A percentile compares a stretch with the other conserved stretches of the same genome.
Conservation (phyloP, 2,113 vertebrate genomes). For the Anser cygnoides region DNA sequence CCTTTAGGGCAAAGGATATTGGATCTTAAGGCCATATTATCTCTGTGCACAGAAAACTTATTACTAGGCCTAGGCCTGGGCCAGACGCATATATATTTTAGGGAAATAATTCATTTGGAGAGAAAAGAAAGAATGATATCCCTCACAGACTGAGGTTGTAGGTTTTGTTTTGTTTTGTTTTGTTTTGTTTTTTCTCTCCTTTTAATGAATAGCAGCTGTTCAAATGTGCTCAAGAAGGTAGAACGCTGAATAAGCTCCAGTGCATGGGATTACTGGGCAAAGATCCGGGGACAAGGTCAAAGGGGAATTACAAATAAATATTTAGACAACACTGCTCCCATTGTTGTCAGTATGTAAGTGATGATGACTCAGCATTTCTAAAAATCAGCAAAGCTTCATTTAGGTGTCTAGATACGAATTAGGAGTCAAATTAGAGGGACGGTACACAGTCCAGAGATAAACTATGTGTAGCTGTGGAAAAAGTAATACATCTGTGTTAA, state of each 20-base stretch:
- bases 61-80: slow-evolving; percentile 2
- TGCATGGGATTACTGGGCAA: slow-evolving; percentile 7
- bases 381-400: slow-evolving; percentile 32
- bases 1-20: slow-evolving; percentile 63
- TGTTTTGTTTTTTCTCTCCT: neutral
- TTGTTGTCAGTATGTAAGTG: neutral
- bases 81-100: slow-evolving; percentile 49
- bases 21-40: slow-evolving; percentile 30
- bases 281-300: neutral
- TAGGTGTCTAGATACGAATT: slow-evolving; percentile 3
- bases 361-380: neutral
- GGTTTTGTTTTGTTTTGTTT: neutral
- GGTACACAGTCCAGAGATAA: neutral
- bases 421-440: neutral
- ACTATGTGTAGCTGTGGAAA: neutral
- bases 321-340: neutral
- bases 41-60: slow-evolving; percentile 40
- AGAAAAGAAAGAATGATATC: slow-evolving; percentile 54
- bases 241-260: slow-evolving; percentile 3
- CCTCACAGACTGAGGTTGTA: slow-evolving; percentile 10
- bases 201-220: slow-evolving; percentile 54
- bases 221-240: slow-evolving; percentile 15
- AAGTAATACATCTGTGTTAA: neutral
- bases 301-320: slow-evolving; percentile 47
- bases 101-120: slow-evolving; percentile 68